Evolutionary conservation across 2,113 vertebrate species (phyloP).

Genomic region (Sorex fumeus): DNA sequence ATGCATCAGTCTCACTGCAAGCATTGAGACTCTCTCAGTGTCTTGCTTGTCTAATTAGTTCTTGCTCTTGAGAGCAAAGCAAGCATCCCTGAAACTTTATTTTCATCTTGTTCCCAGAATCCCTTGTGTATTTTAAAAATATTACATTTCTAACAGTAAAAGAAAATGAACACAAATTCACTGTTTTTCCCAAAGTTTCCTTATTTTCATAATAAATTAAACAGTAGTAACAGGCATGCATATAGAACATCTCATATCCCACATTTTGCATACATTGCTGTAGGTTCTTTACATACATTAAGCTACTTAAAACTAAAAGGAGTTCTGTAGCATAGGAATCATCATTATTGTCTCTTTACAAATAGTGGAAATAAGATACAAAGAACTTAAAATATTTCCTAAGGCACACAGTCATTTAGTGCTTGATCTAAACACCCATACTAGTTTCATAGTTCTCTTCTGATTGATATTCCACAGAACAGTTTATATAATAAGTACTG

Average conservation of each 20-base stretch:
- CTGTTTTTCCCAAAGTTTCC: background rate
- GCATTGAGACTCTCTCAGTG: too few species aligned
- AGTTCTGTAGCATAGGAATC: background rate
- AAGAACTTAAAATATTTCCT: conserved; percentile 46
- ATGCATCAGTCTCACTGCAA: too few species aligned
- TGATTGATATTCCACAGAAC: background rate
- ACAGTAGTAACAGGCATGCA: background rate
- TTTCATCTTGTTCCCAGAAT: too few species aligned
- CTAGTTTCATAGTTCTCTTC: background rate
- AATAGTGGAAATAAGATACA: conserved; percentile 8
- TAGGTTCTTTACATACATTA: background rate
- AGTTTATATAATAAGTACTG: background rate
- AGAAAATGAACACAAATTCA: background rate
- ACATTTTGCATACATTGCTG: background rate
- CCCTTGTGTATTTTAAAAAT: background rate
- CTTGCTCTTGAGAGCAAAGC: too few species aligned
- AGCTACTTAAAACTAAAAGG: background rate
- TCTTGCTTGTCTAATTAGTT: too few species aligned
- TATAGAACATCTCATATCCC: background rate
- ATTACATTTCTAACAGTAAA: conserved; percentile 27
- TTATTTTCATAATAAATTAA: conserved; percentile 14
- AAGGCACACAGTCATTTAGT: background rate
- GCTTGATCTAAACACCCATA: conserved; percentile 1
- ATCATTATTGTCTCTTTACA: conserved; percentile 26
- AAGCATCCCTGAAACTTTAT: too few species aligned